phyloP scores from a whole-genome alignment of 2,797 vertebrate species.

The Sebastes iracundus region DNA sequence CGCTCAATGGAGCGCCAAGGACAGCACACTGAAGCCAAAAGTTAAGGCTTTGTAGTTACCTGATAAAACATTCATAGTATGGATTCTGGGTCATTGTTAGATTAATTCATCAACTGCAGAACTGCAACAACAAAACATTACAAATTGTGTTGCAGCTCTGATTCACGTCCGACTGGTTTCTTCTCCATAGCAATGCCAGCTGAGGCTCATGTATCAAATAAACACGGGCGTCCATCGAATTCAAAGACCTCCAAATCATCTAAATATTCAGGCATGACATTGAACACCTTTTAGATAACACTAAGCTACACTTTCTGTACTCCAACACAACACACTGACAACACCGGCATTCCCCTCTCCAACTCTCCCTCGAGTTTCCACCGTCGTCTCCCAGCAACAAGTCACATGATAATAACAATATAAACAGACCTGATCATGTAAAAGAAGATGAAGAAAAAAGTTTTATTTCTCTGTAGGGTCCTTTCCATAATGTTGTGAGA shows the following conservation, averaged over 20 bases:
- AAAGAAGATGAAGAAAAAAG: background rate
- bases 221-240: too few relatives aligned
- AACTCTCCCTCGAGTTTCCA: background rate
- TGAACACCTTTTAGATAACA: too few relatives aligned
- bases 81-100: background rate
- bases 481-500: background rate
- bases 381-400: too few relatives aligned
- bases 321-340: too few relatives aligned
- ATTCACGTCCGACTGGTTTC: too few relatives aligned
- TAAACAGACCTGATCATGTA: too few relatives aligned
- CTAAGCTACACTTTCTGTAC: too few relatives aligned
- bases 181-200: too few relatives aligned
- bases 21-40: background rate
- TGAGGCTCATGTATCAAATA: too few relatives aligned
- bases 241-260: too few relatives aligned
- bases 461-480: background rate
- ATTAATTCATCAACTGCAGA: background rate
- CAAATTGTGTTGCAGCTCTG: background rate
- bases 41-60: background rate
- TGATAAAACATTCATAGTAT: background rate
- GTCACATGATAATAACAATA: too few relatives aligned
- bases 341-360: background rate
- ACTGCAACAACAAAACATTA: background rate
- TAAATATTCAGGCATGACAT: too few relatives aligned
- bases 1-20: background rate